Percentiles rank a stretch among this genome's conserved stretches.
These are phyloP conservation scores for Leuctra nigra DNA, from an alignment of 2,888 invertebrate species.

Conservation along the genomic window DNA sequence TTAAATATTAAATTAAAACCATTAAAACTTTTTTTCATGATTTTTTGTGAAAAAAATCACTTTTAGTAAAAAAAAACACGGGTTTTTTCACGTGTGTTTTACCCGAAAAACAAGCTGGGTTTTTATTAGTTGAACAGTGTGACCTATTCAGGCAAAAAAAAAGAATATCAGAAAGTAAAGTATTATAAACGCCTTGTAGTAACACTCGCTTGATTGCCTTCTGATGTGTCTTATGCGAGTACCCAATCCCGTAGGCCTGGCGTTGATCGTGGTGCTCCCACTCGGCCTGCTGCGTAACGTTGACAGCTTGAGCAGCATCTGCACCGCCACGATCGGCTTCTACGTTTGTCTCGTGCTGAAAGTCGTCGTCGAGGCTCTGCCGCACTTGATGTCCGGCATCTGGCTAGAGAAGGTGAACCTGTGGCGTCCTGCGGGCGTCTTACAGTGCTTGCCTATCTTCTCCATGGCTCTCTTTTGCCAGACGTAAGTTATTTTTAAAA, in stretches of 20 bases:
- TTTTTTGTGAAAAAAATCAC: too few relatives aligned
- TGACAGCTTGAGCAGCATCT: conserved; percentile 80
- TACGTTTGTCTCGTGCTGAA: conserved; percentile 84
- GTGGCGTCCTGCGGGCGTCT: conserved; percentile 78
- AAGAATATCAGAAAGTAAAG: too few relatives aligned
- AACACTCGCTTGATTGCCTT: too few relatives aligned
- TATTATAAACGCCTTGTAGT: too few relatives aligned
- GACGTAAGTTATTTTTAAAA: conserved; percentile 65
- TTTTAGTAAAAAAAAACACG: too few relatives aligned
- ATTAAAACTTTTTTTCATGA: too few relatives aligned
- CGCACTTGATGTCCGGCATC: conserved; percentile 63
- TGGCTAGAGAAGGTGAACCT: conserved; percentile 66
- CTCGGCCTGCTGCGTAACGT: conserved; percentile 83
- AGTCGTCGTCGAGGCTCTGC: conserved; percentile 71
- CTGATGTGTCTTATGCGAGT: too few relatives aligned
- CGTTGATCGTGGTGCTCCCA: conserved; percentile 78
- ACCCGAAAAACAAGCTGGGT: too few relatives aligned
- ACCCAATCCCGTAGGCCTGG: conserved; percentile 50
- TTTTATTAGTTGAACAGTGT: too few relatives aligned
- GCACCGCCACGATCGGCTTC: conserved; percentile 85
- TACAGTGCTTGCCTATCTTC: conserved; percentile 93
- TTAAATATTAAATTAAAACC: too few relatives aligned
- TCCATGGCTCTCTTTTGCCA: conserved; percentile 96
- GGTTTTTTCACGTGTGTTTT: too few relatives aligned
- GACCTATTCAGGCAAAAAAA: too few relatives aligned